Evolutionary conservation across 2,888 invertebrate genomes (phyloP).

Genomic region (Drosophila ustulata): DNA sequence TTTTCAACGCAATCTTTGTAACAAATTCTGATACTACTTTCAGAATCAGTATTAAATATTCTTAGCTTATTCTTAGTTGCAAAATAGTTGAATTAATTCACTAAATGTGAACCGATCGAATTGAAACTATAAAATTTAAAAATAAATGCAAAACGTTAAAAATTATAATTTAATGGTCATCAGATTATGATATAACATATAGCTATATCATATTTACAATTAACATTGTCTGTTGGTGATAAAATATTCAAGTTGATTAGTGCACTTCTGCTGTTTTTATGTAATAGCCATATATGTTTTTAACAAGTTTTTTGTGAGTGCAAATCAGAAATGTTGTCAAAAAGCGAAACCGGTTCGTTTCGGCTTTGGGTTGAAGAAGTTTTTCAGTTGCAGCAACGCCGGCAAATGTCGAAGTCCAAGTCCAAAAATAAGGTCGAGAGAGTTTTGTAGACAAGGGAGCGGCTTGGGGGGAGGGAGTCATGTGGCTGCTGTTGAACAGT

Average conservation of each 20-base stretch:
- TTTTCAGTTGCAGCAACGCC: conserved; percentile 19
- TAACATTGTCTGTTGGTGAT: no score
- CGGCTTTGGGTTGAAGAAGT: conserved; percentile 9
- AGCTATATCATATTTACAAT: no score
- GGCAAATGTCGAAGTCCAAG: conserved; percentile 65
- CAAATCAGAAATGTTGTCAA: conserved; percentile 36
- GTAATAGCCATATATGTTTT: conserved; percentile 24
- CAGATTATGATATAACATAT: no score
- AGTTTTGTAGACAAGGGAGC: background rate
- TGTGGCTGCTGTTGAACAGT: conserved; percentile 38
- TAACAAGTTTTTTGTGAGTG: conserved; percentile 42
- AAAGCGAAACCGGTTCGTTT: conserved; percentile 52
- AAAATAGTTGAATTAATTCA: no score
- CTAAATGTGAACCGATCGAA: no score
- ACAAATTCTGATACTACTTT: background rate
- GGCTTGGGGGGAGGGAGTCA: conserved; percentile 1
- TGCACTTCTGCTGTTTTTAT: background rate
- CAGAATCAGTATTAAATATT: background rate
- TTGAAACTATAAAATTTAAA: no score
- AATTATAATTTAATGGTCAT: no score
- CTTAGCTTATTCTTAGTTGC: no score
- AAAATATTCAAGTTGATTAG: conserved; percentile 4
- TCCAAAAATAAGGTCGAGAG: conserved; percentile 60
- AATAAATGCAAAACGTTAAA: no score
- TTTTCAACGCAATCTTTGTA: background rate